Evolutionary conservation across 2,797 vertebrate genomes (phyloP), one percentile per base, ranked within the genome.

Genomic region (Bufotes viridis): DNA sequence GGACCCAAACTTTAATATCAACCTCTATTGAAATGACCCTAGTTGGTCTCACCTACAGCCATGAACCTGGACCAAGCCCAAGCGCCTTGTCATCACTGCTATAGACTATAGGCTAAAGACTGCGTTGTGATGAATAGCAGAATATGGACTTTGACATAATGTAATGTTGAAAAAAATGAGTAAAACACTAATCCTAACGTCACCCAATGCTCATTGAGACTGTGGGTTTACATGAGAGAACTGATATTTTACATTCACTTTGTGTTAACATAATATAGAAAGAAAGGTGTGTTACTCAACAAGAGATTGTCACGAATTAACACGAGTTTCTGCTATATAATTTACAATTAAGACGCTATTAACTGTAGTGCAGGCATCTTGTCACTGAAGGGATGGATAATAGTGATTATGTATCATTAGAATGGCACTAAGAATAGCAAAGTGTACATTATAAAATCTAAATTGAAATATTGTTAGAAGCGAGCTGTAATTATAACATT

Each of bases 401-500:
- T 53, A 13, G 72, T 75, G n/a, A 12, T 53, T 51, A 75, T 75
- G 42, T 53, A 75, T 75, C 72, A 75, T 75, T 75, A 75, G 20
- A 51, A 75, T 75, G 42, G 20, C 51, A 53, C 42, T 51, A 75
- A 75, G 72, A 75, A 75, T 75, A 75, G 72, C 13, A 22, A 75
- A 75, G 34, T 51, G 72, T 20, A 53, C 14, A 53, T 53, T 75
- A 75, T 51, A 49, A 75, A 75, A 75, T 75, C 72, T n/a, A 51
- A 22, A 75, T 13, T 75, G 42, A 75, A 75, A 75, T 75, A 75
- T 75, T 75, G 72, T 34, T 51, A 75, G 49, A 75, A n/a, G 72
- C 51, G 72, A 51, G 72, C 72, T 75, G 72, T n/a, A 75, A 75
- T 75, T 75, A 75, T n/a, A 42, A 51, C 42, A 74, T 74, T 74